Base-by-base conservation (phyloP, 2,113 vertebrate species). In the Python bivittatus region DNA sequence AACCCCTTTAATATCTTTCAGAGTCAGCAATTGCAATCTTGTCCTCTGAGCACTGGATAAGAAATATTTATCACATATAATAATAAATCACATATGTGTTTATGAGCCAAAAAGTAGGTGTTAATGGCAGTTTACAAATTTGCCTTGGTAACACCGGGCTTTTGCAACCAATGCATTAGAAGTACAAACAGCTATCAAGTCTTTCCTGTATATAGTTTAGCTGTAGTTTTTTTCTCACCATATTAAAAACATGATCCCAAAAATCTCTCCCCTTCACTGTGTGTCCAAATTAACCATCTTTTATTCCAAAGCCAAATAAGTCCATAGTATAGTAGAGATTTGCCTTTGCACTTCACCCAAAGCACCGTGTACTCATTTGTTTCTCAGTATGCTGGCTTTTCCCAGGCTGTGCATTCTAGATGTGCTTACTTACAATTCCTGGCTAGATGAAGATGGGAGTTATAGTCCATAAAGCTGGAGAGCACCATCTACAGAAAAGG, bases 81-180 rank as follows among this genome's bases (percentile, higher is more conserved):
- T n/a, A n/a, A n/a, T n/a, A n/a, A 85, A 3, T 11, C 61, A 61
- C 53, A 88, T 54, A 79, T 84, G 86, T 83, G 10, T 61, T 88
- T 0, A 0, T 88, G 89, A 20, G 52, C 23, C 54, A 13, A 17
- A 61, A 0, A 0, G 10, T 29, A 88, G 38, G n/a, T 6, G 33
- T 86, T 44, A 72, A 3, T 0, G 6, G 44, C 20, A 29, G 56
- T 25, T 91, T 48, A 61, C 29, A 10, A 58, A 17, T 5, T 29
- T 29, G 53, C 2, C 11, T 42, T 38, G 20, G 23, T 25, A 44
- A 15, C 12, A 57, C 8, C 27, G 86, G 12, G 22, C 17, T 61
- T 44, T 72, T 68, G 29, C 29, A 68, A 6, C 64, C n/a, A 84
- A 38, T 84, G 79, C 22, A 42, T 44, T 23, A 84, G 79, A 42